A percentile compares a stretch with the other conserved stretches of the same genome.
phyloP scores from a whole-genome alignment of 2,888 invertebrate species.

The Philereme transversata region DNA sequence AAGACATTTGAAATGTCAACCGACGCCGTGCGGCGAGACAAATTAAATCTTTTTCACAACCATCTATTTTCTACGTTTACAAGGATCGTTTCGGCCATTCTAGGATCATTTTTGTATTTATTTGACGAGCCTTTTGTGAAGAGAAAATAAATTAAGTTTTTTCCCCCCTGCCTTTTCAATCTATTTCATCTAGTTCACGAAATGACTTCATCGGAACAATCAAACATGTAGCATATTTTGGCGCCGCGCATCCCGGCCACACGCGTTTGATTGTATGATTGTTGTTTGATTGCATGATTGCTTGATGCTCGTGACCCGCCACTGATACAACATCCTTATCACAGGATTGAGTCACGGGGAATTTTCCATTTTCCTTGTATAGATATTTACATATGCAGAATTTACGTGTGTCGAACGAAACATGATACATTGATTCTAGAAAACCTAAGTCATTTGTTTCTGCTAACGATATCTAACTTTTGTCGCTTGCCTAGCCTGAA shows the following conservation, averaged over 20 bases:
- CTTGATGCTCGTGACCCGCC: constrained; percentile 38
- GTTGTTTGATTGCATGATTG: constrained; percentile 56
- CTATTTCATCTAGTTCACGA: not conserved
- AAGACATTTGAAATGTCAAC: too few species aligned
- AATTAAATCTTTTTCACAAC: too few species aligned
- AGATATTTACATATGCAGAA: not conserved
- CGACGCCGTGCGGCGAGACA: too few species aligned
- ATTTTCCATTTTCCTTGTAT: constrained; percentile 26
- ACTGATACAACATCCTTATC: constrained; percentile 57
- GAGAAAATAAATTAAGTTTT: too few species aligned
- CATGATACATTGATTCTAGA: not conserved
- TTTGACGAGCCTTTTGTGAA: too few species aligned
- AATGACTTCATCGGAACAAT: constrained; percentile 19
- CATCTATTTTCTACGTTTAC: too few species aligned
- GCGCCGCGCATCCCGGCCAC: constrained; percentile 23
- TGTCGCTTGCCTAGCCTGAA: too few species aligned
- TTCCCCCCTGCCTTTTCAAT: too few species aligned
- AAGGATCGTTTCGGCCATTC: too few species aligned
- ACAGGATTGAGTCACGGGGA: constrained; percentile 40
- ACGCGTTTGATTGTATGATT: constrained; percentile 44
- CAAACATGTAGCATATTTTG: constrained; percentile 17
- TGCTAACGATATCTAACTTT: not conserved
- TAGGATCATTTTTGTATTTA: too few species aligned
- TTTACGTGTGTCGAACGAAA: not conserved
- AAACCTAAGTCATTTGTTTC: not conserved